Conservation (phyloP, 2,113 vertebrate genomes). For the Melanotaenia duboulayi region DNA sequence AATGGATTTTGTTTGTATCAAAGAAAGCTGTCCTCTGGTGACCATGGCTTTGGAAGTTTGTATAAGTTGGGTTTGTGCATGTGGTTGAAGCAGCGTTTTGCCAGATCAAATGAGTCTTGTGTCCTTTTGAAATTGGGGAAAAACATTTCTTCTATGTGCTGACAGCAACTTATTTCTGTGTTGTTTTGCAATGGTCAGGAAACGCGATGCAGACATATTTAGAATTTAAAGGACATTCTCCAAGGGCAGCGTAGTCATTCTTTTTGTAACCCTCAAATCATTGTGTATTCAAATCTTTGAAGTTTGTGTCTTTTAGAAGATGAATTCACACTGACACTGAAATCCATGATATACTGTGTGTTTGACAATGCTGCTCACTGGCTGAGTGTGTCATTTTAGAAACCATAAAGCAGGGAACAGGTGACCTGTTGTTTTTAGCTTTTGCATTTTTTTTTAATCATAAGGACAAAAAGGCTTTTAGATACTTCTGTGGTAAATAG, state of each 20-base stretch:
- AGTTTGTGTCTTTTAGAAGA: conserved; percentile 29
- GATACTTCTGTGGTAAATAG: conserved; percentile 12
- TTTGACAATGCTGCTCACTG: conserved; percentile 77
- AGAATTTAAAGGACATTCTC: conserved; percentile 28
- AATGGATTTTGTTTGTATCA: conserved; percentile 19
- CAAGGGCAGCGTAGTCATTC: conserved; percentile 5
- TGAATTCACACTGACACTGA: conserved; percentile 52
- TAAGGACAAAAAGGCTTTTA: conserved; percentile 18
- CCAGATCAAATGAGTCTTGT: conserved; percentile 21
- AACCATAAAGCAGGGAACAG: conserved; percentile 39
- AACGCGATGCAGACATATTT: conserved; percentile 9
- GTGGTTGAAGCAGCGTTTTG: conserved; percentile 27
- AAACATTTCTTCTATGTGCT: neutral
- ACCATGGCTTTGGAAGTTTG: conserved; percentile 41
- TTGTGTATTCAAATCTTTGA: conserved; percentile 34
- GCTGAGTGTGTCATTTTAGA: conserved; percentile 76
- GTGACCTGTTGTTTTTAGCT: conserved; percentile 51
- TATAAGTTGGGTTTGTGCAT: conserved; percentile 53
- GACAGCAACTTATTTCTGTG: conserved; percentile 12
- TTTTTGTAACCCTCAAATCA: conserved; percentile 21
- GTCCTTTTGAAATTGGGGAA: conserved; percentile 15
- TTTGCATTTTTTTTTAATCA: conserved; percentile 8
- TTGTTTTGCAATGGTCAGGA: conserved; percentile 4
- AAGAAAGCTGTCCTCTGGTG: conserved; percentile 38
- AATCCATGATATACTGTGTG: conserved; percentile 41